A percentile compares a stretch with the other conserved stretches of the same genome.
phyloP scores from a whole-genome alignment of 2,888 invertebrate genomes.

The Drosophila acutilabella region DNA sequence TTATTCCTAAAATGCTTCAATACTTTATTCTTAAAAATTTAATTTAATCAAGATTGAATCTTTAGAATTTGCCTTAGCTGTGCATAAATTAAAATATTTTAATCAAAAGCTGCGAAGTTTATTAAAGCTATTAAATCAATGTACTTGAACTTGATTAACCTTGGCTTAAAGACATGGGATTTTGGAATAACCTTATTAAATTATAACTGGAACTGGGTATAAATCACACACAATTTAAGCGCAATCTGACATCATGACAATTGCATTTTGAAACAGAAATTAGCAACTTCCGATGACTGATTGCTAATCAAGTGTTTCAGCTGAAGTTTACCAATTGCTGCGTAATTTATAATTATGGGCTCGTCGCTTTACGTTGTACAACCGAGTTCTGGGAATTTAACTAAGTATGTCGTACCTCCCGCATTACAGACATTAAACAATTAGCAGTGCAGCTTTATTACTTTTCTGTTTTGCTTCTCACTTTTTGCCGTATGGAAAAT shows the following conservation, averaged over 20 bases:
- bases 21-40: not conserved
- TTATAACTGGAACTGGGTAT: not conserved
- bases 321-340: conserved; percentile 38
- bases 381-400: conserved; percentile 34
- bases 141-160: conserved; percentile 5
- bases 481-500: conserved; percentile 3
- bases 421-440: conserved; percentile 41
- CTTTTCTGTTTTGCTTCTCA: conserved; percentile 1
- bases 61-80: conserved; percentile 2
- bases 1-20: too few species aligned
- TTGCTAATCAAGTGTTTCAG: conserved; percentile 31
- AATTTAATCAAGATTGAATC: not conserved
- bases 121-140: not conserved
- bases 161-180: not conserved
- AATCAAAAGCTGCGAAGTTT: not conserved
- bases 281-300: conserved; percentile 24
- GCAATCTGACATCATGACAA: conserved; percentile 32
- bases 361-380: conserved; percentile 1
- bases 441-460: conserved; percentile 49
- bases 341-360: conserved; percentile 26
- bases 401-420: not conserved
- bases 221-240: conserved; percentile 19
- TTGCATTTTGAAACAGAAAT: conserved; percentile 42
- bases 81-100: not conserved
- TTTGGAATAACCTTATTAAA: not conserved